Evolutionary conservation across 2,797 vertebrate species (phyloP).

Genomic region (Sarcoramphus papa): DNA sequence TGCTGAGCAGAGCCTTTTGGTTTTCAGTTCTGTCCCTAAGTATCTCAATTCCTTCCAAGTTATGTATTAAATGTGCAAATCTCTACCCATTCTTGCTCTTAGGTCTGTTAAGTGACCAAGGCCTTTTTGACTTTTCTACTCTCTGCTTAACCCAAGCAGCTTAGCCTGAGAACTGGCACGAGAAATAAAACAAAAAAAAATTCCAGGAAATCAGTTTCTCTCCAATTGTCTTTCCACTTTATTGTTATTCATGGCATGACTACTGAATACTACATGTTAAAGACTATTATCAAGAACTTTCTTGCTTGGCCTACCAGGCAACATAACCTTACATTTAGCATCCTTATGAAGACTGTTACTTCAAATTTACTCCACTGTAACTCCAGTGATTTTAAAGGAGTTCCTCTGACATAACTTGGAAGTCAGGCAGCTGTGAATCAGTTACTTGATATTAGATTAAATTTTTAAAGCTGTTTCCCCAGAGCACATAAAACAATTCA

Average conservation of each 20-base stretch:
- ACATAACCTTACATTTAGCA: background rate
- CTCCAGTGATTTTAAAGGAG: background rate
- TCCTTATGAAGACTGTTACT: background rate
- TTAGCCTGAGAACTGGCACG: background rate
- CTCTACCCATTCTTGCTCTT: background rate
- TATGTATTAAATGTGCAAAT: background rate
- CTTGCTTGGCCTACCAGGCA: background rate
- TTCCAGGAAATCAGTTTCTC: background rate
- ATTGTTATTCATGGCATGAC: background rate
- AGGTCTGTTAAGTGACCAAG: background rate
- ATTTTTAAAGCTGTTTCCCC: background rate
- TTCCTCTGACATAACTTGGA: background rate
- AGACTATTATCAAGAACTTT: background rate
- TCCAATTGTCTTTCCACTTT: background rate
- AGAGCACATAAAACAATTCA: slow-evolving; percentile 14
- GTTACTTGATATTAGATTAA: background rate
- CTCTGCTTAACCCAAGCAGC: background rate
- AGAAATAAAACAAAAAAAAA: background rate
- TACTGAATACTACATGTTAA: background rate
- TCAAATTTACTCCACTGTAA: background rate
- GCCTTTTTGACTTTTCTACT: background rate
- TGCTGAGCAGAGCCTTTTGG: background rate
- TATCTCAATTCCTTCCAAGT: background rate
- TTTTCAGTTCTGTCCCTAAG: background rate
- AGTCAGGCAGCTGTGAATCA: background rate